Evolutionary conservation across 2,888 invertebrate species (phyloP).

Genomic region (Drosophila ezoana): DNA sequence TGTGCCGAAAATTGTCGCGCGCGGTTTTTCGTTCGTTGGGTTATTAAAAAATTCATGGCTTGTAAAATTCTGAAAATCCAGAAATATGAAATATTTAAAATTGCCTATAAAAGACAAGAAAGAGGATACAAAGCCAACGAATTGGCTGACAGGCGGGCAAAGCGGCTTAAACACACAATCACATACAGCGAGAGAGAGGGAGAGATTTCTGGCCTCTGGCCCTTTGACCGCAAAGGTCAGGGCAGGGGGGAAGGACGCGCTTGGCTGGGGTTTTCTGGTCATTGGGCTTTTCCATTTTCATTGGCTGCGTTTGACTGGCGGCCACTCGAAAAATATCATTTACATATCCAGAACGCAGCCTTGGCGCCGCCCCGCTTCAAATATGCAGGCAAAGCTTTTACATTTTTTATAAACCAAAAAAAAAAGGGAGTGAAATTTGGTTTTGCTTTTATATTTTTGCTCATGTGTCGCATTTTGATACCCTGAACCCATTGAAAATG

Average conservation of each 20-base stretch:
- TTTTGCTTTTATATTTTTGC: constrained; percentile 4
- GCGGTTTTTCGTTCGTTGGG: constrained; percentile 57
- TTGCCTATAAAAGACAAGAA: constrained; percentile 66
- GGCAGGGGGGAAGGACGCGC: not conserved
- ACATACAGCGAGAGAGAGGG: not conserved
- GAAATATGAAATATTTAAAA: constrained; percentile 75
- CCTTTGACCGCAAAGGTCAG: constrained; percentile 71
- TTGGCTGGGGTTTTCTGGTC: constrained; percentile 25
- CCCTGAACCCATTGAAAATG: too few species aligned
- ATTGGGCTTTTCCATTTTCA: constrained; percentile 44
- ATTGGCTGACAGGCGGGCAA: constrained; percentile 42
- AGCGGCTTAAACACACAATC: constrained; percentile 46
- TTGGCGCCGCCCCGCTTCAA: constrained; percentile 38
- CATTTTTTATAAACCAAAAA: constrained; percentile 56
- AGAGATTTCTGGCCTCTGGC: constrained; percentile 55
- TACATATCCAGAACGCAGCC: constrained; percentile 69
- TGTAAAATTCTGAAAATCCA: constrained; percentile 79
- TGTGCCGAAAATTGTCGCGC: constrained; percentile 72
- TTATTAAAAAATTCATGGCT: constrained; percentile 80
- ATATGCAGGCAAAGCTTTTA: constrained; percentile 63
- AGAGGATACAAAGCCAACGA: constrained; percentile 24
- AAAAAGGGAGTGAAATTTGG: constrained; percentile 3
- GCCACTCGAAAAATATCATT: constrained; percentile 79
- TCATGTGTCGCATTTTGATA: constrained; percentile 16
- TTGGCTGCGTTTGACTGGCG: constrained; percentile 72